These are phyloP conservation scores for Conger conger DNA, from an alignment of 2,113 vertebrate species.

Conservation along the genomic window DNA sequence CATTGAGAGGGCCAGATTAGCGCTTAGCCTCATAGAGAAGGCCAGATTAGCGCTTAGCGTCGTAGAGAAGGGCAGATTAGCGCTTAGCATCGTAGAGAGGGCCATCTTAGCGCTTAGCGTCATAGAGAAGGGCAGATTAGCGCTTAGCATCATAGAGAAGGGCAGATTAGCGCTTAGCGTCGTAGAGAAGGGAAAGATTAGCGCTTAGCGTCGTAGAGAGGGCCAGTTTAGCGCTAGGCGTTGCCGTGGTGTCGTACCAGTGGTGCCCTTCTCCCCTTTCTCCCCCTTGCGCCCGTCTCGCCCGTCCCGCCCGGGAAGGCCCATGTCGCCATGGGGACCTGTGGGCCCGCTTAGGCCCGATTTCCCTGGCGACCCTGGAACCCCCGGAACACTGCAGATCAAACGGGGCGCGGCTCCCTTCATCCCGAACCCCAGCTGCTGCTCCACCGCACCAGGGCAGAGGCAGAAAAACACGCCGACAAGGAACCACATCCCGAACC, in stretches of 20 bases:
- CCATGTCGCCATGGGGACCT: conserved; percentile 83
- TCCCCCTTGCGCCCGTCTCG: conserved; percentile 94
- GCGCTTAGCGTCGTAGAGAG: too few relatives aligned
- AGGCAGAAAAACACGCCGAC: conserved; percentile 81
- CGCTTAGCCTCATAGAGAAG: too few relatives aligned
- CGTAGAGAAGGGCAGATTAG: too few relatives aligned
- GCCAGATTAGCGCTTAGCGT: too few relatives aligned
- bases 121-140: too few relatives aligned
- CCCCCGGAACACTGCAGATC: conserved; percentile 88
- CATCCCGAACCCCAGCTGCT: conserved; percentile 72
- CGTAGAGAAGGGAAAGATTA: too few relatives aligned
- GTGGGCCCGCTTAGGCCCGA: conserved; percentile 76
- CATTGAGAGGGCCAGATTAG: too few relatives aligned
- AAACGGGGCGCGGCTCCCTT: conserved; percentile 81
- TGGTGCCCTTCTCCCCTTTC: conserved; percentile 86
- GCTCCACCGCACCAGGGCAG: conserved; percentile 78
- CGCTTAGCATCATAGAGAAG: too few relatives aligned
- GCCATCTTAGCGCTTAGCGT: too few relatives aligned
- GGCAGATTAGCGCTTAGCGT: too few relatives aligned
- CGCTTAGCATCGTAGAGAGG: too few relatives aligned
- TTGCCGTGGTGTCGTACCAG: conserved; percentile 73
- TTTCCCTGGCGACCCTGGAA: conserved; percentile 81
- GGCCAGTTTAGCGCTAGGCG: not conserved
- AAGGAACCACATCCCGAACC: conserved; percentile 81
- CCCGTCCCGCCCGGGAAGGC: conserved; percentile 93